Conservation (phyloP, 2,113 vertebrate genomes). For the Lepidothrix coronata region DNA sequence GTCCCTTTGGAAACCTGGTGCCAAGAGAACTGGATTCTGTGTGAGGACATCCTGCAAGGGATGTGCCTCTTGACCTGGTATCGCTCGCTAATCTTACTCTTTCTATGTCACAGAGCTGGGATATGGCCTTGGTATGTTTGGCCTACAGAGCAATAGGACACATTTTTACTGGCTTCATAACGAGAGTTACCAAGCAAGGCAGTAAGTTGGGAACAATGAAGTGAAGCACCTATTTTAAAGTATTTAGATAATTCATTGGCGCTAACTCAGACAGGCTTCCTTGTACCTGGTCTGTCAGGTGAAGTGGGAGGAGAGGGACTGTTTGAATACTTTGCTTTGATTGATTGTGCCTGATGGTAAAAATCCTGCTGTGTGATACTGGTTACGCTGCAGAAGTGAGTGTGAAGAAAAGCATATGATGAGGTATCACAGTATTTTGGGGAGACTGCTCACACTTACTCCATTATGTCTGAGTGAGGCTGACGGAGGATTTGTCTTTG, state of each 20-base stretch:
- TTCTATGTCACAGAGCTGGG: background rate
- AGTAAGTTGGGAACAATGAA: background rate
- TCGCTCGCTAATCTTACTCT: background rate
- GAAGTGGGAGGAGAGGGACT: background rate
- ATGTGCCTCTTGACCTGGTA: background rate
- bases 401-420: background rate
- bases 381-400: background rate
- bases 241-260: background rate
- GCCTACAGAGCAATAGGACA: background rate
- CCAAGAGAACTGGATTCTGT: background rate
- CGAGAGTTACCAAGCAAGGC: background rate
- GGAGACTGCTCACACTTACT: background rate
- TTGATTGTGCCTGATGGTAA: background rate
- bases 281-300: background rate
- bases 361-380: background rate
- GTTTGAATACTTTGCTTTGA: background rate
- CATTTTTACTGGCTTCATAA: background rate
- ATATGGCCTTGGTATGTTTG: background rate
- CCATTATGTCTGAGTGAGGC: background rate
- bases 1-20: fast-evolving
- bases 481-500: background rate
- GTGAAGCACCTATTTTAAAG: background rate
- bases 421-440: background rate
- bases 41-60: background rate
- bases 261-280: background rate